Percentiles rank a stretch among this genome's conserved stretches.
These are phyloP conservation scores for Cydia amplana DNA, from an alignment of 1,140 invertebrate genomes.

Conservation along the genomic window DNA sequence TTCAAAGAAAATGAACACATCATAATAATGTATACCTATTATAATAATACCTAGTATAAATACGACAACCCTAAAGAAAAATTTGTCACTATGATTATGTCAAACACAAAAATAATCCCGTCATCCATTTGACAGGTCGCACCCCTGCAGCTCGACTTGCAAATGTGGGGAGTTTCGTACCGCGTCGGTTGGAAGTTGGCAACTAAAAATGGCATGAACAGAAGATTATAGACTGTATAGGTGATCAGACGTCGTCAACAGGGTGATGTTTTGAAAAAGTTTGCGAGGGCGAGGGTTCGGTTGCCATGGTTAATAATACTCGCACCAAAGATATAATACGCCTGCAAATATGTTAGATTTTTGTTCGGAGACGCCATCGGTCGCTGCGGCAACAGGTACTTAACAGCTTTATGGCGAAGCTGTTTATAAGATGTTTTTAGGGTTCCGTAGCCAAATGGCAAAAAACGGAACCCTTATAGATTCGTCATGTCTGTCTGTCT, in stretches of 20 bases:
- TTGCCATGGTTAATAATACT: constrained; percentile 76
- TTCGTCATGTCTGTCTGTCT: no score
- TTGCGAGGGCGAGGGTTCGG: constrained; percentile 60
- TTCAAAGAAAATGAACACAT: constrained; percentile 45
- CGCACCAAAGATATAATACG: constrained; percentile 48
- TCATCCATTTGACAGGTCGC: constrained; percentile 74
- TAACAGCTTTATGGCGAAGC: constrained; percentile 48
- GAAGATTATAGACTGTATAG: constrained; percentile 72
- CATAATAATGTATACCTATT: constrained; percentile 37
- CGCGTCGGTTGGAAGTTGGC: constrained; percentile 34
- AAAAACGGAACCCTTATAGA: no score
- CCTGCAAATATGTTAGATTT: constrained; percentile 47
- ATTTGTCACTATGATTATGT: constrained; percentile 79
- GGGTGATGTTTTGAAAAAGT: constrained; percentile 69
- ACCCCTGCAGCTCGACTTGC: constrained; percentile 71
- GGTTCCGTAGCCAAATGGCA: no score
- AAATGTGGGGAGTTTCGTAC: constrained; percentile 64
- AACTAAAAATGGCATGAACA: constrained; percentile 52
- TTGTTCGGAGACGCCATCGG: constrained; percentile 39
- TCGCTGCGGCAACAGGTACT: constrained; percentile 68
- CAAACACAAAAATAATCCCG: constrained; percentile 79
- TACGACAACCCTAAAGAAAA: constrained; percentile 69
- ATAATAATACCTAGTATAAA: no score
- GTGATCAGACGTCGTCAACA: constrained; percentile 70
- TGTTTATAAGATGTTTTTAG: constrained; percentile 52